Conservation (phyloP, 2,888 invertebrate genomes). For the Pandemis heparana region DNA sequence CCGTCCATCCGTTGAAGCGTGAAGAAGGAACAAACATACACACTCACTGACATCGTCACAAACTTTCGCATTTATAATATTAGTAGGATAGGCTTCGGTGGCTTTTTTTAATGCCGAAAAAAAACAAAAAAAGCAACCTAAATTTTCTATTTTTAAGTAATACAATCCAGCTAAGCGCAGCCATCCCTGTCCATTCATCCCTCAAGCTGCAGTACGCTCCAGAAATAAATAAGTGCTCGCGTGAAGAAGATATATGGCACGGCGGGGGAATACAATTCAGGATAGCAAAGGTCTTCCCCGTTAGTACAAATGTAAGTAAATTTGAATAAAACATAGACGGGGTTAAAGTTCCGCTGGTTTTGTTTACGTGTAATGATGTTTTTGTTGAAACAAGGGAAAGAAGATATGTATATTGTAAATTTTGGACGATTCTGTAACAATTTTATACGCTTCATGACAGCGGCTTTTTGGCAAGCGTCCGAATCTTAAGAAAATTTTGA, state of each 20-base stretch:
- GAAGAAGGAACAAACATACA: no score
- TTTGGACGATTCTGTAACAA: background rate
- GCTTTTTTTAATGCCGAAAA: background rate
- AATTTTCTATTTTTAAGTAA: conserved; percentile 43
- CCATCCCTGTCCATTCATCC: conserved; percentile 45
- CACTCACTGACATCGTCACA: no score
- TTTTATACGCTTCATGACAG: background rate
- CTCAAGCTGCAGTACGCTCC: conserved; percentile 54
- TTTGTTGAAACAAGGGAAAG: background rate
- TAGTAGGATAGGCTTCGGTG: background rate
- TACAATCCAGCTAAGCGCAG: conserved; percentile 42
- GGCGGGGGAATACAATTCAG: conserved; percentile 83
- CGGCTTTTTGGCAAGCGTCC: background rate
- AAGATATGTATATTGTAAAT: conserved; percentile 2
- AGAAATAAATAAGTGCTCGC: conserved; percentile 78
- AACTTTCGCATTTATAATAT: no score
- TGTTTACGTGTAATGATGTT: conserved; percentile 22
- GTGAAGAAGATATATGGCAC: conserved; percentile 84
- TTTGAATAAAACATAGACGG: conserved; percentile 83
- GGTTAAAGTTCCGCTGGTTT: conserved; percentile 50
- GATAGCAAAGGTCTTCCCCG: conserved; percentile 81
- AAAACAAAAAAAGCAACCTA: conserved; percentile 6
- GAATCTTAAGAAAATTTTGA: background rate
- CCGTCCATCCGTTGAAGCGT: no score
- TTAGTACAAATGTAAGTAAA: conserved; percentile 86